Evolutionary conservation across 2,113 vertebrate genomes (phyloP).

Genomic region (Xyliphius kryptos): DNA sequence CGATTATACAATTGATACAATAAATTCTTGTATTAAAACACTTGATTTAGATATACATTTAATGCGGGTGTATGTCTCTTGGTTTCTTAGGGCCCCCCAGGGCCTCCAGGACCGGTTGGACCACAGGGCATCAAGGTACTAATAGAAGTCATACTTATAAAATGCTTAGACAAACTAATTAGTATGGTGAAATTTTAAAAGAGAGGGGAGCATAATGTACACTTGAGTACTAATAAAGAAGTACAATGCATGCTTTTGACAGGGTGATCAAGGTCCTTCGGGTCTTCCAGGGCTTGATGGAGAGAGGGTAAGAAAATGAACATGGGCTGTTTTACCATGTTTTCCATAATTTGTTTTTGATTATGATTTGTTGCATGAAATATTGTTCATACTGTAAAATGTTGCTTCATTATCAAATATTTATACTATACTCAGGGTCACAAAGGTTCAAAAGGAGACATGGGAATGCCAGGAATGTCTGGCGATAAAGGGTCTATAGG

Average conservation of each 20-base stretch:
- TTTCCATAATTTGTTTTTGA: too few species aligned
- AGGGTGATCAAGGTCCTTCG: slow-evolving; percentile 87
- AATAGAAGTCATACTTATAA: too few species aligned
- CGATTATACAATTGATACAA: too few species aligned
- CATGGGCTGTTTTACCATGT: not conserved
- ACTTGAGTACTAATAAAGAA: not conserved
- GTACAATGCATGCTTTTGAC: slow-evolving; percentile 36
- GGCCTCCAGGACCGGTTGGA: slow-evolving; percentile 85
- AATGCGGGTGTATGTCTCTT: not conserved
- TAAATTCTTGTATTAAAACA: too few species aligned
- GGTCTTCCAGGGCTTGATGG: slow-evolving; percentile 85
- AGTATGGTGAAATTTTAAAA: too few species aligned
- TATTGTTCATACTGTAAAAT: too few species aligned
- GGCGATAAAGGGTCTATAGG: slow-evolving; percentile 91
- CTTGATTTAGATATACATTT: too few species aligned
- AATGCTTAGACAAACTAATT: too few species aligned
- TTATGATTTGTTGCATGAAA: too few species aligned
- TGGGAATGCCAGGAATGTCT: slow-evolving; percentile 79
- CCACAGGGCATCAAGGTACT: slow-evolving; percentile 82
- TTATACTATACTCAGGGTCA: slow-evolving; percentile 70
- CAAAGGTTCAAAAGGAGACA: slow-evolving; percentile 92
- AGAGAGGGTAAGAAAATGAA: slow-evolving; percentile 75
- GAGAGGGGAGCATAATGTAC: too few species aligned
- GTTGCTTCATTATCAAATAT: too few species aligned
- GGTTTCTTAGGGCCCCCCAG: slow-evolving; percentile 61